Conservation (phyloP, 2,797 vertebrate genomes). For the Eurystomus glaucurus region DNA sequence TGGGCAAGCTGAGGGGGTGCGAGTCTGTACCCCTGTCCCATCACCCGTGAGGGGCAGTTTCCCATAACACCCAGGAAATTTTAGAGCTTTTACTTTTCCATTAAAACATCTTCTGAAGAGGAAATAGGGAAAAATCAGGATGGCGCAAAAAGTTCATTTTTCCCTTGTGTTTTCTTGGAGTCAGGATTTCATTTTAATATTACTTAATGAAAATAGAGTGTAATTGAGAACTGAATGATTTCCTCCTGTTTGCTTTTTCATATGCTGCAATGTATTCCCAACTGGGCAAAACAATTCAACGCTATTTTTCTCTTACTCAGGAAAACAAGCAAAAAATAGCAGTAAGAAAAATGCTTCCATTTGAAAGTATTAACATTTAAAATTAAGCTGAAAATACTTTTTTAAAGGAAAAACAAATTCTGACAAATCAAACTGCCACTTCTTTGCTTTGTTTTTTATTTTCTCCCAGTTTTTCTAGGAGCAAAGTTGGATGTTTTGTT, state of each 20-base stretch:
- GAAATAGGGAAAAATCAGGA: neutral
- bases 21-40: neutral
- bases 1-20: neutral
- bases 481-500: neutral
- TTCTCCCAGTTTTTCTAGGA: neutral
- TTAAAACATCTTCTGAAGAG: neutral
- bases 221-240: constrained; percentile 29
- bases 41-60: neutral
- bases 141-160: neutral
- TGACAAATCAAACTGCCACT: neutral
- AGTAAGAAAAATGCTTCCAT: constrained; percentile 1
- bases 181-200: neutral
- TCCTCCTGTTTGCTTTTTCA: constrained; percentile 37
- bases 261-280: neutral
- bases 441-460: neutral
- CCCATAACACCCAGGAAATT: neutral
- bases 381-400: constrained; percentile 29
- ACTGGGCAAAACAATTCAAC: neutral
- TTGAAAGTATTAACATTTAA: constrained; percentile 22
- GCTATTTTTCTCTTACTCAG: constrained; percentile 30
- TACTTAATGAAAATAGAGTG: constrained; percentile 40
- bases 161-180: neutral
- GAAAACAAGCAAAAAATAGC: neutral
- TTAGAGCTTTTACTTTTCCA: neutral
- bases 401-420: constrained; percentile 37